Conservation (phyloP, 2,888 invertebrate genomes). For the Meiosimyza decipiens region DNA sequence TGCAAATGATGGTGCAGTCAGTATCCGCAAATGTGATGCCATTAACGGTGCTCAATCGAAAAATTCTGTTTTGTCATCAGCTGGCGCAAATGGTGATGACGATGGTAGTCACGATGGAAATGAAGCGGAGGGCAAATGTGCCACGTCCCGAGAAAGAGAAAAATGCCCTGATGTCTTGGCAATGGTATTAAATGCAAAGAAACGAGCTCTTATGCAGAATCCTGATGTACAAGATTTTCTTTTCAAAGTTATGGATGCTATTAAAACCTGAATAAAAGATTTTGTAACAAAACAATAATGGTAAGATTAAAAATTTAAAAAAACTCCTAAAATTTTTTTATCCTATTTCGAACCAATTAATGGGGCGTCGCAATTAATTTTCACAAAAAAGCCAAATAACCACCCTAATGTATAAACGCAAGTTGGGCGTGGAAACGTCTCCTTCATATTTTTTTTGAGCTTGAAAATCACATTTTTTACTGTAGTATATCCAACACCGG, state of each 20-base stretch:
- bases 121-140: constrained; percentile 43
- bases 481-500: too few species aligned
- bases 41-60: constrained; percentile 29
- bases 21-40: constrained; percentile 45
- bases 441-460: too few species aligned
- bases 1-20: constrained; percentile 5
- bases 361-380: too few species aligned
- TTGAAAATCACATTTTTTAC: too few species aligned
- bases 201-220: constrained; percentile 58
- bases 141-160: constrained; percentile 54
- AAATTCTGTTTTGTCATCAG: constrained; percentile 21
- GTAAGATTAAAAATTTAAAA: too few species aligned
- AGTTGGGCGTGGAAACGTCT: too few species aligned
- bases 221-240: constrained; percentile 61
- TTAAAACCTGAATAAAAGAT: constrained; percentile 42
- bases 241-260: constrained; percentile 54
- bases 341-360: too few species aligned
- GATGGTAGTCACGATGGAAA: constrained; percentile 52
- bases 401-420: too few species aligned
- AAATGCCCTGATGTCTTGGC: constrained; percentile 62
- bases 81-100: constrained; percentile 41
- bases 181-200: constrained; percentile 60
- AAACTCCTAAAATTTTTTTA: too few species aligned
- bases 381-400: too few species aligned
- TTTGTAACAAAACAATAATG: too few species aligned